These are phyloP conservation scores for Brachionus rotundiformis DNA, from an alignment of 1,140 invertebrate species.

Conservation along the genomic window DNA sequence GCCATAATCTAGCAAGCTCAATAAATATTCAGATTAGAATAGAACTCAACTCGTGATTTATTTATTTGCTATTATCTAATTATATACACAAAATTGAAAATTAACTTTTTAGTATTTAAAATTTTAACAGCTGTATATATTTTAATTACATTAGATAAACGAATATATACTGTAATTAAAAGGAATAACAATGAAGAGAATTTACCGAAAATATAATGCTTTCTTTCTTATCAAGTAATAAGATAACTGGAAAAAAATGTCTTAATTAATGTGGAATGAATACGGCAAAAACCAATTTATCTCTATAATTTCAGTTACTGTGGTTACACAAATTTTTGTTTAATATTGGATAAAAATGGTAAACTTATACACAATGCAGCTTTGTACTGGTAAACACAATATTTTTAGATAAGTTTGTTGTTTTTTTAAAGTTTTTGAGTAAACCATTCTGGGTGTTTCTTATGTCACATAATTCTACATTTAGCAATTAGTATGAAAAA, in stretches of 20 bases:
- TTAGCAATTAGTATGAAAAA: not conserved
- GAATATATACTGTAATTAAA: too few species aligned
- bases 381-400: not conserved
- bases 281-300: not conserved
- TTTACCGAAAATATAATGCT: too few species aligned
- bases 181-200: too few species aligned
- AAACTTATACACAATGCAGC: not conserved
- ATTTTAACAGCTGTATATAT: too few species aligned
- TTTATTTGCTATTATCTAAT: too few species aligned
- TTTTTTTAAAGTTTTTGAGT: not conserved
- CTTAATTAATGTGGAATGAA: not conserved
- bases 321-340: not conserved
- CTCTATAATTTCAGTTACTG: not conserved
- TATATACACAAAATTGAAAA: too few species aligned
- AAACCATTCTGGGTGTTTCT: not conserved
- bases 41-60: not conserved
- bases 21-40: not conserved
- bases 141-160: too few species aligned
- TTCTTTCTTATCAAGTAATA: too few species aligned
- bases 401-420: not conserved
- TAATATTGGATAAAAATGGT: not conserved
- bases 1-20: not conserved
- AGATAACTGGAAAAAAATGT: too few species aligned
- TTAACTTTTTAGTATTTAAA: too few species aligned
- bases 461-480: not conserved